Evolutionary conservation across 2,113 vertebrate species (phyloP), one percentile per base, ranked within the genome.

Genomic region (Chloropsis hardwickii): DNA sequence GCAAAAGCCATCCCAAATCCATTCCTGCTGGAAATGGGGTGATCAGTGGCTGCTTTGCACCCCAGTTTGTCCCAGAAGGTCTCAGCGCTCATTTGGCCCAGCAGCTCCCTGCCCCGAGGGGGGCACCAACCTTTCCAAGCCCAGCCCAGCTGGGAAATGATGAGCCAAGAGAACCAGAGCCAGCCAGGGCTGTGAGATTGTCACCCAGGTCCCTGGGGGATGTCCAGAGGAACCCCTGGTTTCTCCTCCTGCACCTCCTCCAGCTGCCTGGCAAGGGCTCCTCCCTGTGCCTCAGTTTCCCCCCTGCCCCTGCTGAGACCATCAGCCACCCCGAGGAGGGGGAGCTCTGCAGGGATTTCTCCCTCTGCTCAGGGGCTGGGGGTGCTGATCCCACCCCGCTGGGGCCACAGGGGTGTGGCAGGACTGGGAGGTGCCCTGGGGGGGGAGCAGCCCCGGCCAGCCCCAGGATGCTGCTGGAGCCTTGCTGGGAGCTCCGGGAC

Each of bases 11-110:
- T 11, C 54, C 50, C 33, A 72, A 60, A 45, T 19, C 48, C 18
- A 20, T 24, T 73, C 44, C 48, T 78, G 48, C 76, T 58, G 81
- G 39, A 37, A 39, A 14, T 23, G 18, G 31, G 39, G 44, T 0
- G 0, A 4, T 16, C 35, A 3, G n/a, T 14, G 62, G 8, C 31
- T 80, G 61, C 35, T 33, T 31, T 42, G 29, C 31, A 8, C 10
- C 15, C 60, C 39, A 5, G 21, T 22, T 40, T 28, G 19, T 20
- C n/a, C 80, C 17, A 12, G 29, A 18, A 58, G 37, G 16, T 15
- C 40, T 10, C 15, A 21, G 14, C 1, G 6, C 29, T 44, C 23
- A 3, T 28, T 35, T 47, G 53, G 8, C 9, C 47, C 12, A 16
- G 53, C 29, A 7, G 22, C 40, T 57, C 6, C 2, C 39, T 73